Percentiles rank a stretch among this genome's conserved stretches.
Evolutionary conservation across 2,113 vertebrate species (phyloP).

Genomic region (Chaetodon trifascialis): DNA sequence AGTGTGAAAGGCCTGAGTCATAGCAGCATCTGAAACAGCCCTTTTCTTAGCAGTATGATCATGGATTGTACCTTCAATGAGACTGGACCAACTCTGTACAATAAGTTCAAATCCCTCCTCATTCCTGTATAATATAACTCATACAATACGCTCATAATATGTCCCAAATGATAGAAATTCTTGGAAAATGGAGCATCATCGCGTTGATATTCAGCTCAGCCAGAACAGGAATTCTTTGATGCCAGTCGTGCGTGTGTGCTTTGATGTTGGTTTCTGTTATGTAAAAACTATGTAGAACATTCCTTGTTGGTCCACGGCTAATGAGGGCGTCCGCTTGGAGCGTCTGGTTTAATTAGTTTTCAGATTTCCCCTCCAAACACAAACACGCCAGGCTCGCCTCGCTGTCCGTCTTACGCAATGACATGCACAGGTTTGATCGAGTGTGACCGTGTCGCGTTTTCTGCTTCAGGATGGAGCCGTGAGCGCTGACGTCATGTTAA

Average conservation of each 20-base stretch:
- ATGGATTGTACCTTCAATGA: neutral
- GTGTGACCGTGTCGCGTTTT: slow-evolving; percentile 4
- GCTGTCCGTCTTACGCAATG: slow-evolving; percentile 45
- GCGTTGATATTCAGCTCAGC: slow-evolving; percentile 23
- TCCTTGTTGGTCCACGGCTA: slow-evolving; percentile 69
- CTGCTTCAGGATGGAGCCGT: neutral
- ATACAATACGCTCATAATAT: too few relatives aligned
- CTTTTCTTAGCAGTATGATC: neutral
- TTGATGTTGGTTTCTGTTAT: slow-evolving; percentile 64
- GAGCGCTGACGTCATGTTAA: neutral
- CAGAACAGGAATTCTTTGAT: slow-evolving; percentile 26
- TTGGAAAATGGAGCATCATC: slow-evolving; percentile 15
- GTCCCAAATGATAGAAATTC: slow-evolving; percentile 3
- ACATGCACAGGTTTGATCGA: slow-evolving; percentile 26
- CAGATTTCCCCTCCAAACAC: slow-evolving; percentile 56
- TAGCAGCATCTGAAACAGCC: neutral
- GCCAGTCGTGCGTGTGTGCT: neutral
- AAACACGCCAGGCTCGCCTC: slow-evolving; percentile 22
- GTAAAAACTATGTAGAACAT: slow-evolving; percentile 71
- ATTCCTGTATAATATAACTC: neutral
- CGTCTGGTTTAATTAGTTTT: slow-evolving; percentile 67
- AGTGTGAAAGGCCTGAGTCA: neutral
- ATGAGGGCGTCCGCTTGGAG: slow-evolving; percentile 72
- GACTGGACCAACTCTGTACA: neutral
- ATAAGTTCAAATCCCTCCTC: neutral